phyloP scores from a whole-genome alignment of 2,113 vertebrate species.

The Sceloporus undulatus region DNA sequence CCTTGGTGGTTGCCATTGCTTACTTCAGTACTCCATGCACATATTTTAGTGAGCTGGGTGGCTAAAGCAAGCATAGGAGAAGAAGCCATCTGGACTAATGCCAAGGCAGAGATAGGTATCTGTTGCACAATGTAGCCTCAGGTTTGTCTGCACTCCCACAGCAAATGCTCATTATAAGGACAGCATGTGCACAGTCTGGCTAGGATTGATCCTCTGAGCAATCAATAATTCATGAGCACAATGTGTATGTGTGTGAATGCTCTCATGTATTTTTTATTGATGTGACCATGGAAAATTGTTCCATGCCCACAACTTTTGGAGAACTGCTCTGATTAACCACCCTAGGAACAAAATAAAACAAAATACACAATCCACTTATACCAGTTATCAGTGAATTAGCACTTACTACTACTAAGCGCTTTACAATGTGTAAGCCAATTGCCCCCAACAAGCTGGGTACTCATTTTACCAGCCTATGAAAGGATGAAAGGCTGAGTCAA shows the following conservation, averaged over 20 bases:
- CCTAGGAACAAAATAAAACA: too few relatives aligned
- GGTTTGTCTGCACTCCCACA: conserved; percentile 39
- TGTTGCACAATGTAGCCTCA: neutral
- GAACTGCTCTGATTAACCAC: neutral
- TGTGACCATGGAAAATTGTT: fast-evolving
- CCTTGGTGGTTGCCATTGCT: too few relatives aligned
- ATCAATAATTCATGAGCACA: conserved; percentile 52
- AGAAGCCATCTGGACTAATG: neutral
- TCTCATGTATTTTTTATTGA: conserved; percentile 8
- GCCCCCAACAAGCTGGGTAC: too few relatives aligned
- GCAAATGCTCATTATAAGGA: neutral
- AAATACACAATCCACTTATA: too few relatives aligned
- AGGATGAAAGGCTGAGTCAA: too few relatives aligned
- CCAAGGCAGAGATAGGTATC: neutral
- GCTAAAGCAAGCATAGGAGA: conserved; percentile 14
- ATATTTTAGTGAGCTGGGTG: neutral
- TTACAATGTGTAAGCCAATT: too few relatives aligned
- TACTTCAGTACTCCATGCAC: neutral
- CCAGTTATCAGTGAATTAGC: too few relatives aligned
- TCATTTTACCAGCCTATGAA: too few relatives aligned
- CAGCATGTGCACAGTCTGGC: neutral
- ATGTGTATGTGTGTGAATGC: neutral
- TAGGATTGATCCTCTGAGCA: neutral
- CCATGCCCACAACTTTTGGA: fast-evolving
- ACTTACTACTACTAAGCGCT: too few relatives aligned